These are phyloP conservation scores for Equus quagga DNA, from an alignment of 2,113 vertebrate species.

Conservation along the genomic window DNA sequence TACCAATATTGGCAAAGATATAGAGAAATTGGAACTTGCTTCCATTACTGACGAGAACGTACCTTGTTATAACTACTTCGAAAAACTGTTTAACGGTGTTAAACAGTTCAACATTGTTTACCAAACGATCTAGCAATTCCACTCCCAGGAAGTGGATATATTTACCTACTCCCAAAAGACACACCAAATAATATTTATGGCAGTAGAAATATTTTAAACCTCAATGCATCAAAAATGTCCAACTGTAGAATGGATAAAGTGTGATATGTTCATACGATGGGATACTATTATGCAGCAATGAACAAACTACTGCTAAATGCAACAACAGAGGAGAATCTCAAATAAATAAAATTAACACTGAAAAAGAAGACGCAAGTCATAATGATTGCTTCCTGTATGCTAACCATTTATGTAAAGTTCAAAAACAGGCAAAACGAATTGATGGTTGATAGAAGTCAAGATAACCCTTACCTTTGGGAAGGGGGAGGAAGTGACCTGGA, in stretches of 20 bases:
- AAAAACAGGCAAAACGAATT: not conserved
- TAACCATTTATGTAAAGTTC: not conserved
- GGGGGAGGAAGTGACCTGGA: not conserved
- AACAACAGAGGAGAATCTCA: not conserved
- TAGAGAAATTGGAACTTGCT: not conserved
- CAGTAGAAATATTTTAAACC: not conserved
- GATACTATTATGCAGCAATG: not conserved
- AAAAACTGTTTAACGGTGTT: not conserved
- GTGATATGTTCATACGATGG: not conserved
- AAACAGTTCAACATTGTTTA: not conserved
- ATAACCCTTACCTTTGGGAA: not conserved
- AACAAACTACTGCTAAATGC: not conserved
- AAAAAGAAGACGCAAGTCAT: not conserved
- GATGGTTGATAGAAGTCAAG: not conserved
- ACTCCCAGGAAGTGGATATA: not conserved
- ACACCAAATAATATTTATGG: not conserved
- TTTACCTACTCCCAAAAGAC: not conserved
- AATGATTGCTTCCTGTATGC: not conserved
- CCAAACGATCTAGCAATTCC: not conserved
- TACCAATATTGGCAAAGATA: not conserved
- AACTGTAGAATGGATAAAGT: not conserved
- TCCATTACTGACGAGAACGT: not conserved
- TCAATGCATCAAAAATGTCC: not conserved
- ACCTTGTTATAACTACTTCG: not conserved
- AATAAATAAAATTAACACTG: not conserved